Evolutionary conservation across 2,797 vertebrate genomes (phyloP), one percentile per base, ranked within the genome.

Genomic region (Heterohyrax brucei): DNA sequence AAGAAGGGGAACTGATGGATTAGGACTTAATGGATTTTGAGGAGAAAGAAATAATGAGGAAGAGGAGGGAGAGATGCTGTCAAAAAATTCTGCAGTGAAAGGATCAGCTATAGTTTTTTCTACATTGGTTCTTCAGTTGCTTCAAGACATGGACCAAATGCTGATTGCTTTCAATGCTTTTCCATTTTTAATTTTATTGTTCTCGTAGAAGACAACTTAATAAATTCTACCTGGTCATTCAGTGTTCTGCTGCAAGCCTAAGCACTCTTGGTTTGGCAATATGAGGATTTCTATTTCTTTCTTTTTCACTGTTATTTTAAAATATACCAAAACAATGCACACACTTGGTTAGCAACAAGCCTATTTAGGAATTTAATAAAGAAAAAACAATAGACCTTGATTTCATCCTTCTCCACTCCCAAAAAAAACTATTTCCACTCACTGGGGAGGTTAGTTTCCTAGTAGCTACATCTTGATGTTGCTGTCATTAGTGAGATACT

Each of bases 301-400:
- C 53, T 78, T 82, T 90, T 83, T 68, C 39, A 18, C 22, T 53
- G 18, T 82, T 87, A 84, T 78, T 95, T 88, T 26, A 75, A 87
- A 87, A 87, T 24, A 30, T 53, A 44, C n/a, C 14, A 18, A 89
- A 92, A 61, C 48, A 64, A 89, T 83, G 24, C 26, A 24, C 26
- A 9, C 22, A 30, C 22, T 44, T 24, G 28, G 78, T 82, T 84
- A 75, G 86, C 89, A 91, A 50, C 62, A 50, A 68, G 70, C 50
- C 24, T 46, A 61, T 44, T 24, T 50, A 64, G 39, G 75, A 81
- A 61, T 16, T 76, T n/a, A 68, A 75, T 28, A 70, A 62, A 93
- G 59, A 80, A 89, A 89, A 61, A 68, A 48, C 22, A 78, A 19
- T 10, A 78, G 73, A 46, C 22, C 33, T 84, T 18, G 84, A 30